phyloP scores from a whole-genome alignment of 2,888 invertebrate genomes.

The Luffia ferchaultella region DNA sequence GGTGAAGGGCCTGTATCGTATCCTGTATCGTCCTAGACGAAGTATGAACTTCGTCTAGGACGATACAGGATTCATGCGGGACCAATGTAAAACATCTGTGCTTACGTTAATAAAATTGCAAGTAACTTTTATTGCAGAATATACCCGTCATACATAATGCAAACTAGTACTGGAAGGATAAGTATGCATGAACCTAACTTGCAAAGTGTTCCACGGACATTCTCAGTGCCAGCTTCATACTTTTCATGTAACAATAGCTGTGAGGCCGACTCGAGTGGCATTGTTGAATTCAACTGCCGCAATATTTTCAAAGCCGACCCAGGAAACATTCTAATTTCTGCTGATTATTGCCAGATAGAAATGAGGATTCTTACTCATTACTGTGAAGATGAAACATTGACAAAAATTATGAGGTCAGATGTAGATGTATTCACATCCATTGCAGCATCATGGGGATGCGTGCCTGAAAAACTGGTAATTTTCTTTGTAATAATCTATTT shows the following conservation, averaged over 20 bases:
- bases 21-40: too few species aligned
- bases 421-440: conserved; percentile 87
- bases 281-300: conserved; percentile 70
- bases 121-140: conserved; percentile 64
- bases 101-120: too few species aligned
- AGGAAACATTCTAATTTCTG: conserved; percentile 78
- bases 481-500: too few species aligned
- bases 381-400: conserved; percentile 76
- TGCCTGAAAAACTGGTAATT: conserved; percentile 68
- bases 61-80: too few species aligned
- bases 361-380: conserved; percentile 92
- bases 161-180: conserved; percentile 83
- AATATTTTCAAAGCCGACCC: conserved; percentile 71
- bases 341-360: conserved; percentile 97
- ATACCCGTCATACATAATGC: conserved; percentile 71
- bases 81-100: too few species aligned
- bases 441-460: conserved; percentile 84
- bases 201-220: conserved; percentile 90
- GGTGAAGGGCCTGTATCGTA: too few species aligned
- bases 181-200: conserved; percentile 93
- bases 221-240: conserved; percentile 62
- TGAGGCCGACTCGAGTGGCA: conserved; percentile 24
- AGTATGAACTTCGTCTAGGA: too few species aligned
- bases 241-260: conserved; percentile 22
- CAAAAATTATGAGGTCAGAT: conserved; percentile 70